A percentile compares a stretch with the other conserved stretches of the same genome.
Evolutionary conservation across 2,113 vertebrate species (phyloP).

Genomic region (Phaethornis superciliosus): DNA sequence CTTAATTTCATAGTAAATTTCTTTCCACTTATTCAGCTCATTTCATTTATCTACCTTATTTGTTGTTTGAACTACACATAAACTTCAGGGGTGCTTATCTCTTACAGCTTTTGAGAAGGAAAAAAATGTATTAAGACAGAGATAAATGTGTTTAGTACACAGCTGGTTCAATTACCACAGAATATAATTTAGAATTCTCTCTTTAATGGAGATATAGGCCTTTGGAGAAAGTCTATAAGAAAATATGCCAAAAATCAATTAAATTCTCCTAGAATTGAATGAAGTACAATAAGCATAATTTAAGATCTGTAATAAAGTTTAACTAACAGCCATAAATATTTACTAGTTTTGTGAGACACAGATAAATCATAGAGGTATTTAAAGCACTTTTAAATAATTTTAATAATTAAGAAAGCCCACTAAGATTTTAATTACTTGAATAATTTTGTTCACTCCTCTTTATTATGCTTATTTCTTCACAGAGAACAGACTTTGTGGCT

Average conservation of each 20-base stretch:
- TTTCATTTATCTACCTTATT: slow-evolving; percentile 66
- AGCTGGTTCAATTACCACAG: slow-evolving; percentile 44
- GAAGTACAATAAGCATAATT: slow-evolving; percentile 27
- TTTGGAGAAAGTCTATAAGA: slow-evolving; percentile 41
- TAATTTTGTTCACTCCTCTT: slow-evolving; percentile 3
- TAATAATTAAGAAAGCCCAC: slow-evolving; percentile 7
- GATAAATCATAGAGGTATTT: slow-evolving; percentile 32
- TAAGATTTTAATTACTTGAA: slow-evolving; percentile 58
- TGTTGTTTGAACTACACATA: slow-evolving; percentile 53
- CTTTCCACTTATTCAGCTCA: slow-evolving; percentile 31
- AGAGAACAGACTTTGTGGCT: neutral
- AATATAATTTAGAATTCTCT: slow-evolving; percentile 53
- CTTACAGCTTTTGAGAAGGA: slow-evolving; percentile 39
- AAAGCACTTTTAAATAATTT: neutral
- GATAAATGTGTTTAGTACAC: slow-evolving; percentile 59
- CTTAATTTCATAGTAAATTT: slow-evolving; percentile 66
- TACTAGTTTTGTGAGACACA: neutral
- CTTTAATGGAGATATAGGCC: slow-evolving; percentile 40
- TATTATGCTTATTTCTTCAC: neutral
- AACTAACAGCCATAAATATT: slow-evolving; percentile 49
- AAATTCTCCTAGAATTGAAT: slow-evolving; percentile 31
- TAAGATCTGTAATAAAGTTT: slow-evolving; percentile 47
- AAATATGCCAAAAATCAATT: slow-evolving; percentile 58
- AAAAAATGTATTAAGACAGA: slow-evolving; percentile 49
- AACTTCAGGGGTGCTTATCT: slow-evolving; percentile 58